These are phyloP conservation scores for Oreochromis mossambicus DNA, from an alignment of 2,797 vertebrate genomes.

Conservation along the genomic window DNA sequence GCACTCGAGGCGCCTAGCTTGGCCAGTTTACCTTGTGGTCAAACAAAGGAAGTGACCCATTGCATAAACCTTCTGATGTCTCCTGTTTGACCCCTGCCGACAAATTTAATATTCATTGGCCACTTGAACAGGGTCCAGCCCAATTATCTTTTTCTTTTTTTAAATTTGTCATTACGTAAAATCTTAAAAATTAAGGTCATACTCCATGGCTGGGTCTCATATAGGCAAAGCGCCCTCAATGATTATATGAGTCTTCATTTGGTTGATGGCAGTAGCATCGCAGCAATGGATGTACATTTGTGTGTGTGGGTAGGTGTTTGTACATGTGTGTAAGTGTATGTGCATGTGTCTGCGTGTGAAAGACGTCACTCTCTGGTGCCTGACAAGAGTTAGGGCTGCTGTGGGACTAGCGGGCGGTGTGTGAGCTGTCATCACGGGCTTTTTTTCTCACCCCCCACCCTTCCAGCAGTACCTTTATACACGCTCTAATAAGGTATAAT, in stretches of 20 bases:
- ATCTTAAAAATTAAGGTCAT: neutral
- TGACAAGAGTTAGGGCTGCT: conserved; percentile 57
- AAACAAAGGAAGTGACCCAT: conserved; percentile 52
- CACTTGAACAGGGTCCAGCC: neutral
- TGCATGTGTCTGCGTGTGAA: conserved; percentile 17
- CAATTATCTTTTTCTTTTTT: neutral
- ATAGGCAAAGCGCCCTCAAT: neutral
- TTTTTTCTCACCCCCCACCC: conserved; percentile 33
- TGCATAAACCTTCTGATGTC: conserved; percentile 12
- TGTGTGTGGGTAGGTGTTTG: neutral
- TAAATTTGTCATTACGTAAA: neutral
- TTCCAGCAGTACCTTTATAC: conserved; percentile 59
- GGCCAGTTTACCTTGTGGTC: conserved; percentile 35
- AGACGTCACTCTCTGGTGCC: conserved; percentile 54
- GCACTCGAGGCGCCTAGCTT: neutral
- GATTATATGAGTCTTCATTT: conserved; percentile 4
- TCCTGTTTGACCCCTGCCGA: neutral
- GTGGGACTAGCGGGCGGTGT: conserved; percentile 55
- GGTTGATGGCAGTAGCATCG: neutral
- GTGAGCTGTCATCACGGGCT: conserved; percentile 70
- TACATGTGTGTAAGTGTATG: neutral
- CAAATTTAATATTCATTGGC: neutral
- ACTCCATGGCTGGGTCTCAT: neutral
- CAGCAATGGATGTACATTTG: neutral
- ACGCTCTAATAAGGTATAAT: conserved; percentile 66